These are phyloP conservation scores for Drosophila austrosaltans DNA, from an alignment of 2,888 invertebrate genomes.

Conservation along the genomic window DNA sequence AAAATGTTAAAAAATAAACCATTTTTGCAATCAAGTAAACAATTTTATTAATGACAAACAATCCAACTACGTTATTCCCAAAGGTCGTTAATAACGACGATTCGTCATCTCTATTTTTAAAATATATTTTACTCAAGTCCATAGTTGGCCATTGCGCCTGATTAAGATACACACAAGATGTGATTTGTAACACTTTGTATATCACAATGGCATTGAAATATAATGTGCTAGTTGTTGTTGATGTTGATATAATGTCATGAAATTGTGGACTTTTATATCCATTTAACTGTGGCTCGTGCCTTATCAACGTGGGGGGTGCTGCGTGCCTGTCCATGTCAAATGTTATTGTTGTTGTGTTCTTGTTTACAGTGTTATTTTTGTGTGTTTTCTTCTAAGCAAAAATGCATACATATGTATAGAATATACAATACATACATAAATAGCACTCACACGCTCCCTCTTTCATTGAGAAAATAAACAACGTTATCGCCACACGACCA, in stretches of 20 bases:
- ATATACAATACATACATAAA: too few relatives aligned
- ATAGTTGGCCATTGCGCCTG: neutral
- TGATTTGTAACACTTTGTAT: neutral
- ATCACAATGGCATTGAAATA: constrained; percentile 1
- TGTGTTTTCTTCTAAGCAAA: neutral
- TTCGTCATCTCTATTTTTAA: neutral
- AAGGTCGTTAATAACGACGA: neutral
- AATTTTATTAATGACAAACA: too few relatives aligned
- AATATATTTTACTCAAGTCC: constrained; percentile 3
- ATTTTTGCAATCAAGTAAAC: too few relatives aligned
- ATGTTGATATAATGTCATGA: neutral
- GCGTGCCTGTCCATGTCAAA: neutral
- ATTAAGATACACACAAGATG: neutral
- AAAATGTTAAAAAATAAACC: too few relatives aligned
- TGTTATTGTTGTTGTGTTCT: neutral
- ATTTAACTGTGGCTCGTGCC: constrained; percentile 5
- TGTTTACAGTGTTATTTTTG: constrained; percentile 1
- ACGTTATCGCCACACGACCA: too few relatives aligned
- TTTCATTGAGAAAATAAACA: too few relatives aligned
- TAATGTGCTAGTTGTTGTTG: neutral
- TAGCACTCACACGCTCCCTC: too few relatives aligned
- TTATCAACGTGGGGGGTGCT: constrained; percentile 5
- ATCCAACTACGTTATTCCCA: neutral
- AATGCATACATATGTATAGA: neutral
- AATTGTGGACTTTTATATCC: neutral